Evolutionary conservation across 2,113 vertebrate genomes (phyloP).

Genomic region (Lophius piscatorius): DNA sequence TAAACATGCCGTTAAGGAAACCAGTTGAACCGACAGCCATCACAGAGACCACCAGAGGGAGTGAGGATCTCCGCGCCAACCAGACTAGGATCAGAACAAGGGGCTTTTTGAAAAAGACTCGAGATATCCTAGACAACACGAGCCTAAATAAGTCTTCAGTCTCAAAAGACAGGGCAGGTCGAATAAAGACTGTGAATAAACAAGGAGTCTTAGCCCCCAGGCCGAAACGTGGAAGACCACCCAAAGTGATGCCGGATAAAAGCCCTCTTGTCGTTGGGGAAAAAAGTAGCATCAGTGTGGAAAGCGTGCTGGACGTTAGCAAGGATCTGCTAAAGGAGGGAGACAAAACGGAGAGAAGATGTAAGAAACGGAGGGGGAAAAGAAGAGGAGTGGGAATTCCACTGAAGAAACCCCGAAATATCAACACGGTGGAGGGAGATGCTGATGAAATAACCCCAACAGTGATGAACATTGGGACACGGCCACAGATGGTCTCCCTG

Average conservation of each 20-base stretch:
- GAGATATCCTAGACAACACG: background rate
- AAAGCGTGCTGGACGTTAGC: background rate
- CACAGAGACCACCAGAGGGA: background rate
- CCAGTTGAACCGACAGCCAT: fast-evolving
- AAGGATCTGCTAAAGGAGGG: background rate
- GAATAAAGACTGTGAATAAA: background rate
- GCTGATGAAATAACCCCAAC: background rate
- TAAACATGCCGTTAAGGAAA: too few relatives aligned
- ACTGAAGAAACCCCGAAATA: background rate
- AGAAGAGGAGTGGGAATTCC: background rate
- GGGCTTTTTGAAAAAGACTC: conserved; percentile 9
- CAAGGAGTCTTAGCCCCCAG: background rate
- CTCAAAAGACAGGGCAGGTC: fast-evolving
- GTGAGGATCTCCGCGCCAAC: background rate
- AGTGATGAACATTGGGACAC: background rate
- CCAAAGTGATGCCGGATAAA: conserved; percentile 1
- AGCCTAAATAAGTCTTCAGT: background rate
- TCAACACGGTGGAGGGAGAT: fast-evolving
- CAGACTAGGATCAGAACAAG: conserved; percentile 32
- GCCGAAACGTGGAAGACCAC: conserved; percentile 34
- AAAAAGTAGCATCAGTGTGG: background rate
- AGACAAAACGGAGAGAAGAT: background rate
- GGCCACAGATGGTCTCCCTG: conserved; percentile 2
- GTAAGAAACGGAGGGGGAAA: background rate
- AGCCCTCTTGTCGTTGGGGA: fast-evolving